Conservation (phyloP, 2,888 invertebrate species). For the Alsophila aescularia region DNA sequence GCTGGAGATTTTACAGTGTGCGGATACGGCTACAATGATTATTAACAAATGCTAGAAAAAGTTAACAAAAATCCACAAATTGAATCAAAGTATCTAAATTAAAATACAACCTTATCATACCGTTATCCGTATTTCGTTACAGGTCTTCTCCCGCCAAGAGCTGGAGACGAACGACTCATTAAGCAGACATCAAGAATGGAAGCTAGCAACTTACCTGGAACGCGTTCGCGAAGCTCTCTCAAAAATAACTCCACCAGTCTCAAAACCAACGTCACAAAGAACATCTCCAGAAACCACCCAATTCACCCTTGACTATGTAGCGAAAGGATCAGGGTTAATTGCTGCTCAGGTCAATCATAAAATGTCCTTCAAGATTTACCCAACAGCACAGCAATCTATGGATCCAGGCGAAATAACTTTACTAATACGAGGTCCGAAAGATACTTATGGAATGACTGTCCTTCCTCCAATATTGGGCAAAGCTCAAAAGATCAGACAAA, state of each 20-base stretch:
- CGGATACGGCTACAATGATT: too few species aligned
- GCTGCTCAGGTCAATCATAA: conserved; percentile 83
- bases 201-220: conserved; percentile 80
- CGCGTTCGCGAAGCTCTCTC: conserved; percentile 74
- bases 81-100: background rate
- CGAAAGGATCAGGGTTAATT: conserved; percentile 85
- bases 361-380: conserved; percentile 85
- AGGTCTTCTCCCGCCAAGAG: conserved; percentile 85
- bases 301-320: conserved; percentile 81
- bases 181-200: conserved; percentile 82
- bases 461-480: conserved; percentile 76
- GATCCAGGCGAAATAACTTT: conserved; percentile 78
- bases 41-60: too few species aligned
- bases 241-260: conserved; percentile 72
- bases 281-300: conserved; percentile 67
- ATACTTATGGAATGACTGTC: conserved; percentile 73
- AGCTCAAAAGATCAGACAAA: conserved; percentile 76
- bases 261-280: conserved; percentile 64
- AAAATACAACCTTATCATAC: background rate
- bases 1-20: too few species aligned
- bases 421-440: conserved; percentile 76
- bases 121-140: conserved; percentile 50
- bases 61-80: too few species aligned
- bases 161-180: conserved; percentile 77
- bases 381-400: conserved; percentile 76